Base-by-base conservation (phyloP, 2,797 vertebrate species). In the Chiloscyllium punctatum region DNA sequence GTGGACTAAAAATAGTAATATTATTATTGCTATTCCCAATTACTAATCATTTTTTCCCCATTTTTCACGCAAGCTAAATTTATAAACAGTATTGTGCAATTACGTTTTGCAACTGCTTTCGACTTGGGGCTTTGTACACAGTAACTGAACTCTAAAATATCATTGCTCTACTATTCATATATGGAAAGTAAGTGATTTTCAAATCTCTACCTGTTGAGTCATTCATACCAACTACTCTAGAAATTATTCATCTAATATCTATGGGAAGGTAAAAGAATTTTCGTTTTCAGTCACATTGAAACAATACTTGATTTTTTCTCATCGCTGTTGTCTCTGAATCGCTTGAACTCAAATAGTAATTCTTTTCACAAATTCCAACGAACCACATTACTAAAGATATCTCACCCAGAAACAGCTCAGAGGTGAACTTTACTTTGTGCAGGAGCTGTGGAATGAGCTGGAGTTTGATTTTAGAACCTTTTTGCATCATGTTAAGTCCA, bases 101-200 rank as follows among this genome's bases (percentile, higher is more conserved):
- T 57, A 30, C 48, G 15, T 16, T 88, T 88, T 88, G 86, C 51
- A 88, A 33, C 51, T 88, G 86, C 51, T 57, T 88, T 33, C 16
- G 51, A 33, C 25, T 57, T 88, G 86, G 86, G 27, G 4, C 1
- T 57, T 7, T 27, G 15, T 51, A 51, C 6, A n/a, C 42, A 42
- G 82, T 25, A 84, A 25, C 21, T 84, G 48, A 84, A 84, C 82
- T 48, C 21, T 88, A 57, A 88, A 30, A 88, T 88, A 88, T 57
- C 48, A 57, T 15, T 57, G 51, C 2, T 30, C 57, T 88, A 33
- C 30, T 57, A 53, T 88, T 88, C 27, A 88, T 25, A 15, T 88
- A 51, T 57, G 86, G 86, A 88, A 88, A 30, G 48, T 57, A 88
- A 88, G 48, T 88, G 53, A 88, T 88, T 88, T 88, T 88, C 86